Conservation (phyloP, 1,140 invertebrate genomes). For the Sitodiplosis mosellana region DNA sequence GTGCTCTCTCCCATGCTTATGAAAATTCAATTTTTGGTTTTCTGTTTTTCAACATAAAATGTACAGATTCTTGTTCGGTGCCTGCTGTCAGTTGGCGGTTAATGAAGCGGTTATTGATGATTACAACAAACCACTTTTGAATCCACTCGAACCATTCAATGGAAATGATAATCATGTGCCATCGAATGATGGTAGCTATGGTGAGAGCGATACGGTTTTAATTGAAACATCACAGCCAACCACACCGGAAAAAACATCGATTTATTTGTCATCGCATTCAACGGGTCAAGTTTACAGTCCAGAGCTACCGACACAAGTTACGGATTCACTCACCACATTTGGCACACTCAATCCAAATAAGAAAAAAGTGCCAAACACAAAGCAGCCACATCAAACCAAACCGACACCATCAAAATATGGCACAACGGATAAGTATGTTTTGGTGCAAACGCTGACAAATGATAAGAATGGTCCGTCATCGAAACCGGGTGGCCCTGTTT, state of each 20-base stretch:
- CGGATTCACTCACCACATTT: no score
- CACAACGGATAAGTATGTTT: slow-evolving; percentile 12
- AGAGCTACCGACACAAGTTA: no score
- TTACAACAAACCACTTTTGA: neutral
- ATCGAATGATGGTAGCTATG: neutral
- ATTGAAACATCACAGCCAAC: neutral
- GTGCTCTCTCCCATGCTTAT: neutral
- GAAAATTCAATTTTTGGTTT: neutral
- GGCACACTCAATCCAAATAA: no score
- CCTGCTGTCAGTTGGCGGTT: slow-evolving; percentile 53
- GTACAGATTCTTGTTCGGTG: slow-evolving; percentile 62
- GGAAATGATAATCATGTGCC: no score
- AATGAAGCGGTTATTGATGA: slow-evolving; percentile 7
- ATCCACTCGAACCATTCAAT: no score
- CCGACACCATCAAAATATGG: slow-evolving; percentile 10
- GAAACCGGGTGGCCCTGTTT: slow-evolving; percentile 19
- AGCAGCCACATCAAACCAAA: slow-evolving; percentile 24
- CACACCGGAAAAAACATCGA: neutral
- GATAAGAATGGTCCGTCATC: slow-evolving; percentile 15
- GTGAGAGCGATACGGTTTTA: neutral
- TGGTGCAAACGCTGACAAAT: slow-evolving; percentile 17
- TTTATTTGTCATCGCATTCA: neutral
- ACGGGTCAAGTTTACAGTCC: no score
- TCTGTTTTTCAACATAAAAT: slow-evolving; percentile 1
- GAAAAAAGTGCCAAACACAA: no score